Percentiles rank a stretch among this genome's conserved stretches.
Conservation (phyloP, 2,113 vertebrate species). For the Rattus rattus region DNA sequence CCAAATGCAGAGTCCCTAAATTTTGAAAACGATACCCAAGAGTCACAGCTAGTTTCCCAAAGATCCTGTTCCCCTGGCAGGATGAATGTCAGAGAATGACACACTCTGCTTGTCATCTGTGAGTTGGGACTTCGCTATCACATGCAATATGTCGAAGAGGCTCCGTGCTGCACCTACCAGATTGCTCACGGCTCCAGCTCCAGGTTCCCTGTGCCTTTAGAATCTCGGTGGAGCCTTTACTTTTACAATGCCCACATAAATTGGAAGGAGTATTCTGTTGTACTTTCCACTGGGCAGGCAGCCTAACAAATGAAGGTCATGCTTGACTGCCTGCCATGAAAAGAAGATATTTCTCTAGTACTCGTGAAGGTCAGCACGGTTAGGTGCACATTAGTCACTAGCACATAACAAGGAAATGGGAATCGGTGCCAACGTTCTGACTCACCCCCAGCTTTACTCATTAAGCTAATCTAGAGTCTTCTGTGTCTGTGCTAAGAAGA, state of each 20-base stretch:
- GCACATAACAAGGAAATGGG: conserved; percentile 49
- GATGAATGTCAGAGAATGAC: background rate
- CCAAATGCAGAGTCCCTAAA: background rate
- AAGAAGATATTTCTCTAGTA: conserved; percentile 64
- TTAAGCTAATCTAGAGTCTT: background rate
- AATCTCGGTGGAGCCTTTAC: background rate
- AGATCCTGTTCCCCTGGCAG: background rate
- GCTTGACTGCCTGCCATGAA: conserved; percentile 49
- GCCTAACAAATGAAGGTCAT: conserved; percentile 69
- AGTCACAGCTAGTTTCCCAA: background rate
- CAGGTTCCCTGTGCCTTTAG: accelerated
- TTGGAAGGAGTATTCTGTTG: conserved; percentile 32
- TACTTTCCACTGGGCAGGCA: conserved; percentile 61
- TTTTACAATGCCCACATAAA: conserved; percentile 60
- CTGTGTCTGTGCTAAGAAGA: background rate
- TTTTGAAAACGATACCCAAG: conserved; percentile 12
- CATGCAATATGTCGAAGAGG: background rate
- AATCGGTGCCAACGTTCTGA: conserved; percentile 50
- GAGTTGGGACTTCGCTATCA: background rate
- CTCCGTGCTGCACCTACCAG: background rate
- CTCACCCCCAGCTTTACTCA: background rate
- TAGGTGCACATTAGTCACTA: conserved; percentile 61
- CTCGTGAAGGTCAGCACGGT: conserved; percentile 56
- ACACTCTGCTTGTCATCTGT: background rate
- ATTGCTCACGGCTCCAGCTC: accelerated